These are phyloP conservation scores for Drosophila buzzatii DNA, from an alignment of 2,888 invertebrate species.

Conservation along the genomic window DNA sequence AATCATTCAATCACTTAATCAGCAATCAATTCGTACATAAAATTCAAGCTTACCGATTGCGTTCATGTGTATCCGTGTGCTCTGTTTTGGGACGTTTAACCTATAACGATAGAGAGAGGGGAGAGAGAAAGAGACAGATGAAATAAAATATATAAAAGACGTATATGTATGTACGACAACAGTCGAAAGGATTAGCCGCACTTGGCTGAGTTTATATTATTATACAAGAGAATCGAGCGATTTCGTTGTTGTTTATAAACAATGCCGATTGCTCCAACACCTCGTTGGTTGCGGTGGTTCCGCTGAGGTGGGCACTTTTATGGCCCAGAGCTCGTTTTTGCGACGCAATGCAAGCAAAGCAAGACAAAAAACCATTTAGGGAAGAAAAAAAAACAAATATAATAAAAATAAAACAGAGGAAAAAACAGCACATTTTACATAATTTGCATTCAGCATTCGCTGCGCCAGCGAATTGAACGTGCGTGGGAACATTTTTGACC, in stretches of 20 bases:
- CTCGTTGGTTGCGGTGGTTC: conserved; percentile 38
- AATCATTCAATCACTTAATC: neutral
- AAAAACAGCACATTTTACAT: conserved; percentile 75
- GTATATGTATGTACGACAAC: neutral
- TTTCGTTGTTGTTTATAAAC: conserved; percentile 70
- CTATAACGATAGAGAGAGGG: conserved; percentile 86
- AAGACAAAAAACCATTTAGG: neutral
- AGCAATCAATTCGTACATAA: neutral
- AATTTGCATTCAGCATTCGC: conserved; percentile 61
- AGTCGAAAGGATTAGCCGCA: neutral
- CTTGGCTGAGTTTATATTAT: neutral
- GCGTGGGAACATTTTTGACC: conserved; percentile 71
- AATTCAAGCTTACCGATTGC: conserved; percentile 87
- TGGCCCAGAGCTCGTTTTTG: conserved; percentile 39
- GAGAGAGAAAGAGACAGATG: conserved; percentile 22
- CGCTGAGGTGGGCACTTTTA: conserved; percentile 44
- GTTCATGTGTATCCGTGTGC: conserved; percentile 88
- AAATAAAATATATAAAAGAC: neutral
- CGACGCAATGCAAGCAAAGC: conserved; percentile 32
- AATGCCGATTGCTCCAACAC: conserved; percentile 50
- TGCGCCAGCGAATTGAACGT: conserved; percentile 53
- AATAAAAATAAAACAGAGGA: conserved; percentile 21
- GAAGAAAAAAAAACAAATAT: conserved; percentile 1
- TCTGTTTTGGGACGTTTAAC: conserved; percentile 90
- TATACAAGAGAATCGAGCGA: conserved; percentile 29